Percentiles rank a stretch among this genome's conserved stretches.
Evolutionary conservation across 2,113 vertebrate genomes (phyloP).

Genomic region (Meleagris gallopavo): DNA sequence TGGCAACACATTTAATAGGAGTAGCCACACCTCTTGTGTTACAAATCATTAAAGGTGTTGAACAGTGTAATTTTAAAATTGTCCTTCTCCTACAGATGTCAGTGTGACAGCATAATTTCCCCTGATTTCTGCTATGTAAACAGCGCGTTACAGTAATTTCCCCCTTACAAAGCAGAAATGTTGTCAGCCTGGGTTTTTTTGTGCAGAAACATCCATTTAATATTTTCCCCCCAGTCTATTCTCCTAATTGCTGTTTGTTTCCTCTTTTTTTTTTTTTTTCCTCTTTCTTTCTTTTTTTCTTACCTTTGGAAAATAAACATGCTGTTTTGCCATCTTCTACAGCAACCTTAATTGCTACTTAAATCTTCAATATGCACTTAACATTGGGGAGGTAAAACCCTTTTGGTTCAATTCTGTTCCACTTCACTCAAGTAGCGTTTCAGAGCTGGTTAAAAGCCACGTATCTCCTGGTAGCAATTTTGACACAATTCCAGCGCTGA

Average conservation of each 20-base stretch:
- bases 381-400: constrained; percentile 56
- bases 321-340: constrained; percentile 64
- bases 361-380: constrained; percentile 79
- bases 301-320: constrained; percentile 35
- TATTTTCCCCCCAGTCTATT: constrained; percentile 71
- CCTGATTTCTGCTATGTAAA: constrained; percentile 94
- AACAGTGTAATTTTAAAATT: constrained; percentile 97
- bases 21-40: constrained; percentile 97
- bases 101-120: constrained; percentile 97
- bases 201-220: constrained; percentile 74
- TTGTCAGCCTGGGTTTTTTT: constrained; percentile 68
- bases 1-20: constrained; percentile 98
- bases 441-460: constrained; percentile 63
- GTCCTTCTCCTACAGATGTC: constrained; percentile 92
- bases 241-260: constrained; percentile 82
- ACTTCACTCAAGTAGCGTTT: constrained; percentile 65
- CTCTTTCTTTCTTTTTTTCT: background rate
- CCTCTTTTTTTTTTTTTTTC: background rate
- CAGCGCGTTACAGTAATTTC: constrained; percentile 90
- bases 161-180: constrained; percentile 80
- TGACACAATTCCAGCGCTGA: background rate
- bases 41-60: constrained; percentile 98
- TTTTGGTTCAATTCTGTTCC: constrained; percentile 65
- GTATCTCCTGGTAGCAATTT: constrained; percentile 20
- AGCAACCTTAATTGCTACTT: constrained; percentile 78